A percentile compares a stretch with the other conserved stretches of the same genome.
phyloP scores from a whole-genome alignment of 2,797 vertebrate species.

The Linurgus olivaceus region DNA sequence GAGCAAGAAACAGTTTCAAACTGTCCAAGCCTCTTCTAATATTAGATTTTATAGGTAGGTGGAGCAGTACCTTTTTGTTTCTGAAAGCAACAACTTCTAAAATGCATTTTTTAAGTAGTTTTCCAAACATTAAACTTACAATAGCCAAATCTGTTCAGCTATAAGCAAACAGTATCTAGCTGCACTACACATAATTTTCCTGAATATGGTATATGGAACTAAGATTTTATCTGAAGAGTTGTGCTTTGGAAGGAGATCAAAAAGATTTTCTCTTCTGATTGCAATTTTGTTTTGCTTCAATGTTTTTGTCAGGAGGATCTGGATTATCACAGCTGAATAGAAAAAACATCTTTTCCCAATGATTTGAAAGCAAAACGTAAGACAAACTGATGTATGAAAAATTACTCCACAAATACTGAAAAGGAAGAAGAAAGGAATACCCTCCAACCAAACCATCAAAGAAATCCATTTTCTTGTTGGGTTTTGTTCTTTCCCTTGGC shows the following conservation, averaged over 20 bases:
- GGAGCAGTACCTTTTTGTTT: background rate
- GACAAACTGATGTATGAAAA: background rate
- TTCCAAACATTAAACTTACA: background rate
- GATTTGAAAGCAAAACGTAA: slow-evolving; percentile 4
- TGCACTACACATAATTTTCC: background rate
- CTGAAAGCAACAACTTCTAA: background rate
- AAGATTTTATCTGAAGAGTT: background rate
- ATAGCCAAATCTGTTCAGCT: background rate
- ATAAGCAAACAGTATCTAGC: background rate
- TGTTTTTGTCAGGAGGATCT: background rate
- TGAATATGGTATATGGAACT: background rate
- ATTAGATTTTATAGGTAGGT: slow-evolving; percentile 1
- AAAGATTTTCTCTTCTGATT: background rate
- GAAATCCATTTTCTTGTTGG: background rate
- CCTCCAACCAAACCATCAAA: background rate
- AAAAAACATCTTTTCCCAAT: background rate
- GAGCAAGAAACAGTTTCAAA: background rate
- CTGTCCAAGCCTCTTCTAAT: background rate
- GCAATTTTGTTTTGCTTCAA: background rate
- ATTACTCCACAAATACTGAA: background rate
- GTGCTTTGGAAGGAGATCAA: background rate
- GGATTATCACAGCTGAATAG: background rate
- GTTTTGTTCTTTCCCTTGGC: background rate
- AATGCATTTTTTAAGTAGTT: background rate
- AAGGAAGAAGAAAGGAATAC: background rate